Base-by-base conservation (phyloP, 2,797 vertebrate genomes). In the Poeciliopsis paucimaculata region DNA sequence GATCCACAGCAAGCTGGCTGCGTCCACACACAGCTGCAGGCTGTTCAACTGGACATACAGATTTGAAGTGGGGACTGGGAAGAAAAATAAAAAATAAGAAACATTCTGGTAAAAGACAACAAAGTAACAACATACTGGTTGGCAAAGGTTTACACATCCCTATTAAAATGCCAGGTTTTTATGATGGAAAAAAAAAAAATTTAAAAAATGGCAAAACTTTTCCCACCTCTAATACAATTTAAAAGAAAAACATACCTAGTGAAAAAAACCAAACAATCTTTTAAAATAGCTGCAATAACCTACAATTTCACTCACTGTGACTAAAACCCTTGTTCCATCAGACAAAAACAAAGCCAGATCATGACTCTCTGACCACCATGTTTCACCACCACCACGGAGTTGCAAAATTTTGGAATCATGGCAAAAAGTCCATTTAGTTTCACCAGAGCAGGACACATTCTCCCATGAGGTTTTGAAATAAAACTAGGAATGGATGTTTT, bases 1-100 rank as follows among this genome's bases (percentile, higher is more conserved):
- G 92, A 98, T 96, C 98, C 98, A 99, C 84, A 99, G 94, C 87
- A 99, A 91, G 15, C 98, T 99, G 64, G 96, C 90, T 31, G 96
- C 94, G 80, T 99, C 97, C 88, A 99, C 83, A 51, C 94, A 97
- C 75, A 99, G 94, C 84, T 96, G 96, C 51, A 99, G 95, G 83
- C 96, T 93, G 9, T 99, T 98, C 90, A 99, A 88, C 94, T 99
- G 97, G 81, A 94, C 77, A 2, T 99, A 99, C 82, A 99, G 95
- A 91, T 97, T 99, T 68, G 98, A 96, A 78, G 96, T 97, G 13
- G 98, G 98, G 79, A 98, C 98, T 97, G 84, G 20, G 45, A 76
- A 36, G 51, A 4, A 1, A 68, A 41, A 28, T 53, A n/a, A 26
- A 46, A 76, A 73, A 62, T 41, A 31, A 15, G 0, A 4, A 23